Base-by-base conservation (phyloP, 2,888 invertebrate genomes). In the Hedychridium roseum region DNA sequence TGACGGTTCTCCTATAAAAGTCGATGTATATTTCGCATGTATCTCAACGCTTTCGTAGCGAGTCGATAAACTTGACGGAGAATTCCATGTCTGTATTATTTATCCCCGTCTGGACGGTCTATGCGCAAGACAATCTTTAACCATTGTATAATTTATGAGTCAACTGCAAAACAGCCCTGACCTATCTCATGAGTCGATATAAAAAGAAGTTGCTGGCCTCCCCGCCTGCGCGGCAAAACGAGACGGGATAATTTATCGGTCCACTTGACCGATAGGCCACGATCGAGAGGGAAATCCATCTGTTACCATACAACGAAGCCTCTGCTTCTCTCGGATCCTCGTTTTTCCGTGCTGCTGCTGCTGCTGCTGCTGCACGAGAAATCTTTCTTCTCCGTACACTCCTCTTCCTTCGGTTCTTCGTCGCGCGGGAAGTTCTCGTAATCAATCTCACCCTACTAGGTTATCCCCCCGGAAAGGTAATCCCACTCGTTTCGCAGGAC, bases 281-380 rank as follows among this genome's bases (percentile, higher is more conserved):
- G 37, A 50, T 31, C 23, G 34, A 34, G 26, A 21, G 47, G 27
- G 40, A 48, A 49, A 51, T 59, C 60, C 64, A 64, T 66, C 57
- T 50, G 62, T 66, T 62, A 62, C 54, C 52, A 43, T 39, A 53
- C 50, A 57, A 56, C 55, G 54, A 60, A 62, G 46, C 49, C 48
- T 36, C 54, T 40, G 49, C 57, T 60, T 57, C 56, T 43, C 48
- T 38, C 50, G 50, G 49, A 38, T 11, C 37, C 38, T 37, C 30
- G 45, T 34, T 36, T 36, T 35, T 46, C 43, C 28, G 9, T 26
- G 5, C 2, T 39, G 18, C 16, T 11, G 17, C 17, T 30, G 15
- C 9, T 7, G 27, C 35, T 46, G 28, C 17, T 18, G 7, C 18
- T 14, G 2, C 14, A 40, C 45, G 45, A 43, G 41, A 54, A 41